Base-by-base conservation (phyloP, 2,797 vertebrate genomes). In the Myiotriccus ornatus region DNA sequence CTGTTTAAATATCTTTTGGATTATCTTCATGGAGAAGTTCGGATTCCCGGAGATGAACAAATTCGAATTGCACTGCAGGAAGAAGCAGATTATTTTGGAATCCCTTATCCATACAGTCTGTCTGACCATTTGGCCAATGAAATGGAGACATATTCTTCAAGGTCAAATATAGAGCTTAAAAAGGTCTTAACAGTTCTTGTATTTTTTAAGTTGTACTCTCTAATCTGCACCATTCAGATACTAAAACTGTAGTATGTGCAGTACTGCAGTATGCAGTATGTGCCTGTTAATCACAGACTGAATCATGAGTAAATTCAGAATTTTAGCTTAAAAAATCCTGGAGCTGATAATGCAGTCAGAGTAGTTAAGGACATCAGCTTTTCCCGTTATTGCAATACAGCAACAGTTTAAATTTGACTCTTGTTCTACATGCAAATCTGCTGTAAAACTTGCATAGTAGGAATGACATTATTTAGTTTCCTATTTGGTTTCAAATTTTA, bases 11-110 rank as follows among this genome's bases (percentile, higher is more conserved):
- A 98, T 47, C 97, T 98, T 78, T 81, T 97, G 96, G 97, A 98
- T 96, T 98, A 98, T 86, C 97, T 98, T 79, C 97, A 98, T 2
- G 98, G 98, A 89, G 98, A 98, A 94, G 85, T 98, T 92, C 43
- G 8, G 65, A 94, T 98, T 88, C 98, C 97, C 39, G 80, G 94
- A 53, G 97, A 98, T 80, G 93, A 97, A 76, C 94, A 96, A 88
- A 95, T 93, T 11, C 62, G 83, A 43, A 41, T 59, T 63, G 97
- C 97, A 41, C 85, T 98, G 43, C 97, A 98, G 93, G 96, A 98
- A 64, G 98, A 98, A 87, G 97, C 98, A 41, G 98, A 98, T 97
- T 98, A 98, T 87, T 98, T 98, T 94, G 98, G 98, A 86, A 98
- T 98, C 62, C 97, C 98, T 41, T 98, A 98, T 73, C 97, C 98